Evolutionary conservation across 2,113 vertebrate species (phyloP), one percentile per base, ranked within the genome.

Genomic region (Fulmarus glacialis): DNA sequence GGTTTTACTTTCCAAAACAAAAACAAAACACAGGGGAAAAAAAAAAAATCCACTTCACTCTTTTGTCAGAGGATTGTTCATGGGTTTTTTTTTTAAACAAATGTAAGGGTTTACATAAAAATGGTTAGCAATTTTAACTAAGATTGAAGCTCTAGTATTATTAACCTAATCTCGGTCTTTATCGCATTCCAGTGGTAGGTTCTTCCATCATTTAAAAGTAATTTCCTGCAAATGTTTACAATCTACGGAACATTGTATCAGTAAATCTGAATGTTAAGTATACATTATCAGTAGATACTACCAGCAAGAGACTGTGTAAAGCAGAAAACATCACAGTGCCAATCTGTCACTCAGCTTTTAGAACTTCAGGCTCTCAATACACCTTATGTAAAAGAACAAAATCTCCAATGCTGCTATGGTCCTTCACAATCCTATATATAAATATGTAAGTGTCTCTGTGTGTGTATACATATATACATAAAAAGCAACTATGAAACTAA

Each of bases 191-290:
- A 89, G 66, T 19, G 16, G n/a, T 34, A 64, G 9, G 15, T 92
- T 78, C 79, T 84, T 48, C 53, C 43, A 58, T 43, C 86, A 81
- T 47, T 89, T 79, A 48, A 32, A 80, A 93, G 80, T 47, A 0
- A 88, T 63, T 77, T 74, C 53, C 84, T 90, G 60, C 60, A 90
- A 84, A 80, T 3, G 0, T 52, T 84, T 91, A 66, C 38, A 47
- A 75, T 59, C 60, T 53, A 77, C 29, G 63, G 42, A 75, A 53
- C 8, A 82, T 2, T 67, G 19, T 30, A 78, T 47, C 60, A 60
- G 62, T 47, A 67, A 67, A 40, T 53, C 48, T 84, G 71, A 94
- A 93, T 47, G 72, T 77, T 77, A 73, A 89, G 62, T 52, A 30
- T 47, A 30, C 29, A 29, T 43, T 92, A 91, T 75, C 66, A 89